Evolutionary conservation across 1,140 invertebrate species (phyloP).

Genomic region (Drosophila erecta): DNA sequence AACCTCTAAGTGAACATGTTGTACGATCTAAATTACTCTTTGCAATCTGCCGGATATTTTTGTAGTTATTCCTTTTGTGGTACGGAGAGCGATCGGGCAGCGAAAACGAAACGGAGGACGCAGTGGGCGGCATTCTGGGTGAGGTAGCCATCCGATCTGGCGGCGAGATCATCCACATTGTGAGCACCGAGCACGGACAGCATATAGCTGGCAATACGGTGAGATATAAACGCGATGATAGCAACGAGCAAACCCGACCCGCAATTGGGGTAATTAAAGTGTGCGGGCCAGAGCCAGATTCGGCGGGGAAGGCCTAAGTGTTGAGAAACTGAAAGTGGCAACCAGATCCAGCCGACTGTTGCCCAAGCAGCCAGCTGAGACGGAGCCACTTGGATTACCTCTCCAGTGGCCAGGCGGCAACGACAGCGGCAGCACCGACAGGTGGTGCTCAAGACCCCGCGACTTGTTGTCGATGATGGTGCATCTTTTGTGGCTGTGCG

Average conservation of each 20-base stretch:
- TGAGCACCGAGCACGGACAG: slow-evolving; percentile 79
- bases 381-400: slow-evolving; percentile 76
- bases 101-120: slow-evolving; percentile 81
- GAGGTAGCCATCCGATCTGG: slow-evolving; percentile 81
- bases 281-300: slow-evolving; percentile 13
- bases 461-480: slow-evolving; percentile 69
- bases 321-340: slow-evolving; percentile 57
- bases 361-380: slow-evolving; percentile 79
- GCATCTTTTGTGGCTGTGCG: slow-evolving; percentile 64
- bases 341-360: slow-evolving; percentile 56
- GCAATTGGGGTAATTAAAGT: slow-evolving; percentile 76
- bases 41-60: neutral
- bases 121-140: slow-evolving; percentile 73
- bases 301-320: slow-evolving; percentile 33
- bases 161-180: slow-evolving; percentile 82
- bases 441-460: slow-evolving; percentile 41
- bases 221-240: slow-evolving; percentile 50
- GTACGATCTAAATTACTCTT: neutral
- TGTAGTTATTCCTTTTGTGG: slow-evolving; percentile 57
- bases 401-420: slow-evolving; percentile 51
- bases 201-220: slow-evolving; percentile 82
- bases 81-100: slow-evolving; percentile 66
- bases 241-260: slow-evolving; percentile 20
- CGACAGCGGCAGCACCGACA: slow-evolving; percentile 37
- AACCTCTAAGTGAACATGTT: neutral